These are phyloP conservation scores for Lucilia sericata DNA, from an alignment of 1,140 invertebrate genomes.

Conservation along the genomic window DNA sequence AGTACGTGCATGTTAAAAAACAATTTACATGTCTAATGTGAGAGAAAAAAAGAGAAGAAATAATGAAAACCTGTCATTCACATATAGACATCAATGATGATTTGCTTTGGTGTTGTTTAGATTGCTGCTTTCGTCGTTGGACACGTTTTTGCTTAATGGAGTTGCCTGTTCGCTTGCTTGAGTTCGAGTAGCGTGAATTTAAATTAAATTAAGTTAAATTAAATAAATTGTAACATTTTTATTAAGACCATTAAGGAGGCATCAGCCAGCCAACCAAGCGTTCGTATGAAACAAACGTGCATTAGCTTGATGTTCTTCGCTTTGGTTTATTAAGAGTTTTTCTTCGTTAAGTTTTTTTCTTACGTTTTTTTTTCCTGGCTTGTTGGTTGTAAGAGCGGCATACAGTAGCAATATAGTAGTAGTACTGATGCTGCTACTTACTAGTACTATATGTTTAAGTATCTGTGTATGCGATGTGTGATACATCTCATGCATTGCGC, in stretches of 20 bases:
- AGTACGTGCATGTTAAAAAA: too few relatives aligned
- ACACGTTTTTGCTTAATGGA: constrained; percentile 49
- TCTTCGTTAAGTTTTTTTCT: background rate
- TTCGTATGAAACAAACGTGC: constrained; percentile 38
- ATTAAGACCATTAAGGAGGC: constrained; percentile 47
- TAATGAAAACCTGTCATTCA: too few relatives aligned
- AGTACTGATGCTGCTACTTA: too few relatives aligned
- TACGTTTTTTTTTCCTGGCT: background rate
- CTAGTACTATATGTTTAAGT: background rate
- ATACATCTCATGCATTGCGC: constrained; percentile 39
- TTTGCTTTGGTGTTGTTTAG: background rate
- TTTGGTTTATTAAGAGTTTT: background rate
- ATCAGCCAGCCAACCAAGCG: constrained; percentile 11
- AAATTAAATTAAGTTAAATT: constrained; percentile 49
- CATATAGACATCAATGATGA: too few relatives aligned
- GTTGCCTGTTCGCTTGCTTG: constrained; percentile 19
- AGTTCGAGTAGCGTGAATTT: constrained; percentile 47
- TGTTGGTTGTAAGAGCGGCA: background rate
- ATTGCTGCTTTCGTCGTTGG: constrained; percentile 33
- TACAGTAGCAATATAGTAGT: too few relatives aligned
- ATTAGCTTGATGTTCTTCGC: constrained; percentile 40
- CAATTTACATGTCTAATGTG: too few relatives aligned
- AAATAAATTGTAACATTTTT: constrained; percentile 49
- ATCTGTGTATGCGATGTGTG: constrained; percentile 7
- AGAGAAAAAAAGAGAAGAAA: too few relatives aligned